Evolutionary conservation across 2,797 vertebrate species (phyloP).

Genomic region (Sebastes alutus): DNA sequence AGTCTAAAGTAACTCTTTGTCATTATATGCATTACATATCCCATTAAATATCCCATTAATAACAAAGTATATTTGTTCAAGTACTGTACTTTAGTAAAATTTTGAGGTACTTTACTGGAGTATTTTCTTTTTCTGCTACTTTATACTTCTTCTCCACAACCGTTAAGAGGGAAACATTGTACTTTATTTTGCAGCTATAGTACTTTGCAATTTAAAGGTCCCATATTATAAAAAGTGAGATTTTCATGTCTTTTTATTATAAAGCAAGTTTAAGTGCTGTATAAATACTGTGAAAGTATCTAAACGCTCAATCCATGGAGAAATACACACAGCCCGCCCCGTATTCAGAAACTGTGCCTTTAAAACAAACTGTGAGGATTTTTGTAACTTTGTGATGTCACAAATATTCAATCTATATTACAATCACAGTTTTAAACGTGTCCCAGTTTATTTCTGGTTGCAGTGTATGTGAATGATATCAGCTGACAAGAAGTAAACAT

Average conservation of each 20-base stretch:
- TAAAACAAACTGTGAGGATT: too few species aligned
- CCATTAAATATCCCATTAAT: not conserved
- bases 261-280: too few species aligned
- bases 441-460: too few species aligned
- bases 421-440: too few species aligned
- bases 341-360: too few species aligned
- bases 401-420: too few species aligned
- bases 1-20: not conserved
- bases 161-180: not conserved
- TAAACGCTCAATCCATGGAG: too few species aligned
- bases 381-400: too few species aligned
- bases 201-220: not conserved
- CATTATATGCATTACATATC: not conserved
- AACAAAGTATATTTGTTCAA: not conserved
- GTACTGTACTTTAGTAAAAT: not conserved
- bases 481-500: not conserved
- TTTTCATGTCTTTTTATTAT: too few species aligned
- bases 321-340: too few species aligned
- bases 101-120: not conserved
- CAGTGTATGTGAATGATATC: not conserved
- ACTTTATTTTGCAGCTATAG: not conserved
- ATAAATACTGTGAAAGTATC: too few species aligned
- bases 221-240: too few species aligned
- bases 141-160: not conserved
- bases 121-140: not conserved